These are phyloP conservation scores for Ips typographus DNA, from an alignment of 1,140 invertebrate genomes.

Conservation along the genomic window DNA sequence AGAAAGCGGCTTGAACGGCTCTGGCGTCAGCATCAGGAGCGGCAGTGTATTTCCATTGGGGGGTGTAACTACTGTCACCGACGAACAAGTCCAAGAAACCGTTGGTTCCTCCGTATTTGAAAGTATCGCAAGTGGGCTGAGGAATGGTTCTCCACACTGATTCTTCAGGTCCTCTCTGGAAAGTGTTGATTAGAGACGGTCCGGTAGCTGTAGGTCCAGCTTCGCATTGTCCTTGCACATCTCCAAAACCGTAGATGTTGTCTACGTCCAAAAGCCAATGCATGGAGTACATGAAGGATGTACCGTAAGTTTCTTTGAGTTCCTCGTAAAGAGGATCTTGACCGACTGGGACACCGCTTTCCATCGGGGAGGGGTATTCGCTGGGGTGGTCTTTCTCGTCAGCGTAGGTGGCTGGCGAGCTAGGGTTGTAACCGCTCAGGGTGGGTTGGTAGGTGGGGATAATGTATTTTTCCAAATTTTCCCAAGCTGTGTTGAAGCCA, in stretches of 20 bases:
- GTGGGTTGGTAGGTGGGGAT: conserved; percentile 31
- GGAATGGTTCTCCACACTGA: conserved; percentile 37
- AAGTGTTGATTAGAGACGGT: conserved; percentile 34
- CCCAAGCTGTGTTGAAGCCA: conserved; percentile 22
- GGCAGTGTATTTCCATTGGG: conserved; percentile 35
- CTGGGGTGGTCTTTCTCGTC: conserved; percentile 29
- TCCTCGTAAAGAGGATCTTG: conserved; percentile 33
- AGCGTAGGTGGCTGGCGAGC: conserved; percentile 26
- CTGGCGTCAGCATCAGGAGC: conserved; percentile 38
- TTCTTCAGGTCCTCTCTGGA: conserved; percentile 36
- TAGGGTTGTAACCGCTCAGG: conserved; percentile 25
- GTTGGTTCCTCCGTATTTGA: conserved; percentile 30
- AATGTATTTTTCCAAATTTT: conserved; percentile 27
- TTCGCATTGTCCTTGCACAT: conserved; percentile 31
- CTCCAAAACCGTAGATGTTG: conserved; percentile 34
- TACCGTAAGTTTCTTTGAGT: conserved; percentile 23
- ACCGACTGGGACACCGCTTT: conserved; percentile 30
- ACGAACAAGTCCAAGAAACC: conserved; percentile 32
- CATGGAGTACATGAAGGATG: conserved; percentile 30
- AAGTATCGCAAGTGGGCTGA: conserved; percentile 36
- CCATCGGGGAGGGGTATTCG: conserved; percentile 29
- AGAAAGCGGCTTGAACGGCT: conserved; percentile 33
- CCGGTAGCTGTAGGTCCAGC: conserved; percentile 18
- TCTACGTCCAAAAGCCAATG: conserved; percentile 37
- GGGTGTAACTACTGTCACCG: conserved; percentile 27